Conservation (phyloP, 2,797 vertebrate species). For the Leucoraja ocellata region DNA sequence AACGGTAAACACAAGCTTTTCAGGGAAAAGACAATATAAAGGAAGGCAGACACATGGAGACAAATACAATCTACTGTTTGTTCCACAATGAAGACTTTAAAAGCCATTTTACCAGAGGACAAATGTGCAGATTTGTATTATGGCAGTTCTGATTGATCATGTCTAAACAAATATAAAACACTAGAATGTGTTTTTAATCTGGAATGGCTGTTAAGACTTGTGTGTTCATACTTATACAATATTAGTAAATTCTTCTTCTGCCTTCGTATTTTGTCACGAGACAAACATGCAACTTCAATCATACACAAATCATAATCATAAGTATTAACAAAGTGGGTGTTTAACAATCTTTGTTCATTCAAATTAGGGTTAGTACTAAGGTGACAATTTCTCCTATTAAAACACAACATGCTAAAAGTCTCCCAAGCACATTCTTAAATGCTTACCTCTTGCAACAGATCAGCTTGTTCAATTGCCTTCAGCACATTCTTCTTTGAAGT, state of each 20-base stretch:
- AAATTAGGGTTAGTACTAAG: constrained; percentile 40
- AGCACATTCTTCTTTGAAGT: constrained; percentile 98
- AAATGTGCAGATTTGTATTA: not conserved
- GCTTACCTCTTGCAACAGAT: constrained; percentile 94
- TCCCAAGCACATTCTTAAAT: constrained; percentile 40
- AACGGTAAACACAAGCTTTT: not conserved
- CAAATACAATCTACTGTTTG: not conserved
- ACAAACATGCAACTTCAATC: not conserved
- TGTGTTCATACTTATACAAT: not conserved
- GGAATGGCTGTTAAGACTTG: not conserved
- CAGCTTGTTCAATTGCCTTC: constrained; percentile 95
- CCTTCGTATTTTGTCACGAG: not conserved
- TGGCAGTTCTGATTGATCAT: not conserved
- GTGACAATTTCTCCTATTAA: constrained; percentile 40
- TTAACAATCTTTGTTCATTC: not conserved
- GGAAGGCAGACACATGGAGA: not conserved
- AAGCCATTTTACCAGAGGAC: not conserved
- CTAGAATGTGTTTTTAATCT: not conserved
- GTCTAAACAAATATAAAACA: not conserved
- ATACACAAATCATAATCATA: not conserved
- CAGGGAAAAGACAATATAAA: not conserved
- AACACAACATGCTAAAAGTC: constrained; percentile 46
- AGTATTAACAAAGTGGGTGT: no score
- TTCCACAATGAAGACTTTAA: no score
- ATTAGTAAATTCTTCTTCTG: not conserved